Base-by-base conservation (phyloP, 2,888 invertebrate genomes). In the Caenorhabditis virilis region DNA sequence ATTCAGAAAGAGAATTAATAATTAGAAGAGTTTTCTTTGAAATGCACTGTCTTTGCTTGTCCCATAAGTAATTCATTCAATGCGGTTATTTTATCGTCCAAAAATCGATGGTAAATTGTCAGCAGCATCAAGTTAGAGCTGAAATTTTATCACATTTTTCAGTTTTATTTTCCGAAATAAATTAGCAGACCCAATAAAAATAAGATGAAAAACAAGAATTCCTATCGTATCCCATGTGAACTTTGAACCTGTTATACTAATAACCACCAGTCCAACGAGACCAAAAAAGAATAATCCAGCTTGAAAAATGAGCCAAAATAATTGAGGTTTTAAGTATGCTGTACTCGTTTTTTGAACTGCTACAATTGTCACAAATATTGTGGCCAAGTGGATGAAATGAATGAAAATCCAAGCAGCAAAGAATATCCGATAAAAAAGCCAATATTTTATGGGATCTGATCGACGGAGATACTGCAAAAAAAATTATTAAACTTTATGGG, bases 21-120 rank as follows among this genome's bases (percentile, higher is more conserved):
- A n/a, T n/a, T n/a, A n/a, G n/a, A n/a, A n/a, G n/a, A n/a, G n/a
- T n/a, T n/a, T 36, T 74, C 74, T 54, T 74, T 74, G 53, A 74
- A 74, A 42, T 70, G 70, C 27, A 74, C 74, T 13, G 62, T 65
- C 53, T 72, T 72, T 7, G 70, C 69, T 38, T 72, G 72, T 7
- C 54, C 62, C 13, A 35, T 47, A 35, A 74, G 38, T 18, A 74
- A 45, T n/a, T 67, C 63, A 5, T 57, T 51, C 43, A 74, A 35
- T 1, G 58, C 69, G 18, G 46, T 45, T 11, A 58, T 35, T 42
- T 74, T 74, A 27, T 74, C 70, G 20, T 69, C 64, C 27, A 74
- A 23, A 49, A 72, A 74, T 2, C 69, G 53, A 46, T 67, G 70
- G 51, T 57, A 72, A 2, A 53, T 23, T 2, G 62, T 55, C 3